Percentiles rank a stretch among this genome's conserved stretches.
Conservation (phyloP, 2,113 vertebrate species). For the Pongo pygmaeus region DNA sequence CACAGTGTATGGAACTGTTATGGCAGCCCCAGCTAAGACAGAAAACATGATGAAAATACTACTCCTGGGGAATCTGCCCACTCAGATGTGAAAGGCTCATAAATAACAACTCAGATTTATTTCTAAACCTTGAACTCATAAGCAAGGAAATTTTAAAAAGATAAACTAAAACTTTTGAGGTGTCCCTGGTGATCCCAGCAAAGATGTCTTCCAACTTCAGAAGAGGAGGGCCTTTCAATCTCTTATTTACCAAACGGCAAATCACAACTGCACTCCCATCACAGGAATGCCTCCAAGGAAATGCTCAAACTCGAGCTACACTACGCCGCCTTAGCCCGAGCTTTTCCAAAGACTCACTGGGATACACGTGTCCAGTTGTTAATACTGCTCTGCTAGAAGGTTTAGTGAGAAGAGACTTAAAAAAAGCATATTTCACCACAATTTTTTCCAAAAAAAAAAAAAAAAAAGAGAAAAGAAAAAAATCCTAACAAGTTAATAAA, state of each 20-base stretch:
- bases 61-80: conserved; percentile 73
- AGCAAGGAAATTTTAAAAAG: conserved; percentile 63
- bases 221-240: conserved; percentile 46
- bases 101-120: conserved; percentile 71
- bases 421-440: not conserved
- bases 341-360: not conserved
- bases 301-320: not conserved
- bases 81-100: conserved; percentile 68
- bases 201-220: conserved; percentile 20
- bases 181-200: conserved; percentile 42
- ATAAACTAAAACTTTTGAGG: conserved; percentile 57
- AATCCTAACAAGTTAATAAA: not conserved
- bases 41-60: not conserved
- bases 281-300: not conserved
- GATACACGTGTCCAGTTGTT: not conserved
- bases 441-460: not conserved
- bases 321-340: not conserved
- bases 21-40: not conserved
- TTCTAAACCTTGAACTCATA: conserved; percentile 65
- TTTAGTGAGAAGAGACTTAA: not conserved
- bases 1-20: not conserved
- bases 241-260: not conserved
- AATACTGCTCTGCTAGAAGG: not conserved
- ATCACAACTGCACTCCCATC: not conserved
- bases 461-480: not conserved